phyloP scores from a whole-genome alignment of 1,140 invertebrate genomes.

The Pomacea maculata region DNA sequence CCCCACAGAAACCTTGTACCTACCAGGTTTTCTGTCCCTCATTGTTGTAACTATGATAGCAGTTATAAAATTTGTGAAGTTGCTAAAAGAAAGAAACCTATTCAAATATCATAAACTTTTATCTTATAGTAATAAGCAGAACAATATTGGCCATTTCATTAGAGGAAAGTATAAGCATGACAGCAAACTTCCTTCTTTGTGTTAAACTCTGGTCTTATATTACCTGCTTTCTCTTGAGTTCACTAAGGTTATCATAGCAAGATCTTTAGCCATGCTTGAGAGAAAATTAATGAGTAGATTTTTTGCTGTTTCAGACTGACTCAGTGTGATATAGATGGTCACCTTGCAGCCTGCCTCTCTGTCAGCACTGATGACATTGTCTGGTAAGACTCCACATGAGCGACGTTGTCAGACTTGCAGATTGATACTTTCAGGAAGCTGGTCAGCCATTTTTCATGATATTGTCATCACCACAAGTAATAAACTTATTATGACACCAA shows the following conservation, averaged over 20 bases:
- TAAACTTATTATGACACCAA: not conserved
- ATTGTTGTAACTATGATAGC: too few species aligned
- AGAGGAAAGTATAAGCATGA: too few species aligned
- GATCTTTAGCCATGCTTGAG: not conserved
- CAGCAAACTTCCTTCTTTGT: too few species aligned
- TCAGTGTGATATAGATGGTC: conserved; percentile 14
- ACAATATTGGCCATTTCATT: too few species aligned
- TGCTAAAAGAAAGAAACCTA: too few species aligned
- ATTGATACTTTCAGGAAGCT: not conserved
- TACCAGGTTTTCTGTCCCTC: too few species aligned
- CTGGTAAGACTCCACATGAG: not conserved
- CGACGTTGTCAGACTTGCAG: not conserved
- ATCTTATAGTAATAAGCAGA: too few species aligned
- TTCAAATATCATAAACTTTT: too few species aligned
- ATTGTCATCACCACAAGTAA: not conserved
- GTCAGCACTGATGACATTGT: conserved; percentile 11
- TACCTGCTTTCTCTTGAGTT: too few species aligned
- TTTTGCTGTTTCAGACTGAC: conserved; percentile 1
- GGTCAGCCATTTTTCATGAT: not conserved
- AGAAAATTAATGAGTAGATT: not conserved
- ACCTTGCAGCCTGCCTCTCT: conserved; percentile 21
- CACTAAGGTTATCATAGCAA: not conserved
- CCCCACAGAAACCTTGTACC: too few species aligned
- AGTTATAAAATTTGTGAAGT: too few species aligned
- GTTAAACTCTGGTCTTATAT: too few species aligned